These are phyloP conservation scores for Phengaris arion DNA, from an alignment of 2,888 invertebrate genomes.

Conservation along the genomic window DNA sequence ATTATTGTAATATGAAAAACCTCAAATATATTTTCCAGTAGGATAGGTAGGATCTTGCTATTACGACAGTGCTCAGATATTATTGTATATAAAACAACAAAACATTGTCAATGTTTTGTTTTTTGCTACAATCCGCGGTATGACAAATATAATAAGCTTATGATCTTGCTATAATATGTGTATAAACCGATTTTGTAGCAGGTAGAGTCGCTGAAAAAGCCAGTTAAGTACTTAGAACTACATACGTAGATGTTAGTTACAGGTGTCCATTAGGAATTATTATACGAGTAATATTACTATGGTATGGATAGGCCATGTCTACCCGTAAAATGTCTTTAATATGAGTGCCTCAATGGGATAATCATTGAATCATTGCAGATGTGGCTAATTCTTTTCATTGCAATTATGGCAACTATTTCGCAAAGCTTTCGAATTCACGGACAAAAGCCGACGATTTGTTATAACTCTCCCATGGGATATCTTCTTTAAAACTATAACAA, in stretches of 20 bases:
- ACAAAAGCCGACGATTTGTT: slow-evolving; percentile 41
- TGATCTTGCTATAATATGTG: too few relatives aligned
- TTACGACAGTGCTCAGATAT: too few relatives aligned
- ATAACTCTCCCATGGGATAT: slow-evolving; percentile 62
- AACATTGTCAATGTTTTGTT: too few relatives aligned
- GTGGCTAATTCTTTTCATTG: background rate
- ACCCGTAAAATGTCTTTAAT: background rate
- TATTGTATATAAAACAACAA: too few relatives aligned
- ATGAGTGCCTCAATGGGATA: background rate
- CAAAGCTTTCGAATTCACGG: slow-evolving; percentile 36
- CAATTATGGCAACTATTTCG: slow-evolving; percentile 19
- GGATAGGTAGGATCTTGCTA: too few relatives aligned
- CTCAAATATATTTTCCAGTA: too few relatives aligned
- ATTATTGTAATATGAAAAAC: background rate
- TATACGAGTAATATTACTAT: background rate
- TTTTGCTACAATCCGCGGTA: too few relatives aligned
- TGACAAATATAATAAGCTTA: too few relatives aligned
- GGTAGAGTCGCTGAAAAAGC: too few relatives aligned
- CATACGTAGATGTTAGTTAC: too few relatives aligned
- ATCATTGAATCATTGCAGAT: background rate
- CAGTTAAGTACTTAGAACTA: too few relatives aligned
- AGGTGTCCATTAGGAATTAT: background rate
- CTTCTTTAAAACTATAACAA: slow-evolving; percentile 74
- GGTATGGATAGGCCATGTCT: background rate
- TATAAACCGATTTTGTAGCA: too few relatives aligned